Percentiles rank a stretch among this genome's conserved stretches.
Evolutionary conservation across 2,888 invertebrate species (phyloP).

Genomic region (Plebejus argus): DNA sequence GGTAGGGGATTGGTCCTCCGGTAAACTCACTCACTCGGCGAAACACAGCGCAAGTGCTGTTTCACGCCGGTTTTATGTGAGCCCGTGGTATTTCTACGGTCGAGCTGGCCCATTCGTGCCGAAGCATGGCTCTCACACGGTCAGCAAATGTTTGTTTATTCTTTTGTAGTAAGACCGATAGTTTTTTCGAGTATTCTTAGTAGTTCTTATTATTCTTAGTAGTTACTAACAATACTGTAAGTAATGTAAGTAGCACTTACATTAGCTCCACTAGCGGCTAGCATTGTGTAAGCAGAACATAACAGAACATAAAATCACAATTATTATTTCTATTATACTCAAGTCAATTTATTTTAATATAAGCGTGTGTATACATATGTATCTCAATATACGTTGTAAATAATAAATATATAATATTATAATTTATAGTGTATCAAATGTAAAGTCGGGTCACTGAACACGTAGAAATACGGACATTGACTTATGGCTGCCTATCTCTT

Average conservation of each 20-base stretch:
- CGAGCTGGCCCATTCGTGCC: no score
- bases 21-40: no score
- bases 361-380: slow-evolving; percentile 4
- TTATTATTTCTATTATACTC: background rate
- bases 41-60: no score
- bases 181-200: background rate
- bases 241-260: background rate
- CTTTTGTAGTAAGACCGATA: no score
- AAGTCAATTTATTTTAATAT: background rate
- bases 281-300: background rate
- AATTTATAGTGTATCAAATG: background rate
- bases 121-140: no score
- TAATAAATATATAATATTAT: no score
- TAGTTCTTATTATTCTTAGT: no score
- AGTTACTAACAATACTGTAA: background rate
- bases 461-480: background rate
- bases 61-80: no score
- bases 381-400: slow-evolving; percentile 8
- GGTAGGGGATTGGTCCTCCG: no score
- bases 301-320: slow-evolving; percentile 13
- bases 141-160: no score
- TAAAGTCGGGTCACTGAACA: background rate
- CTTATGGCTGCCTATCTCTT: background rate
- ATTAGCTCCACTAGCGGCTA: background rate
- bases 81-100: no score